Conservation (phyloP, 2,888 invertebrate genomes). For the Caenorhabditis japonica region DNA sequence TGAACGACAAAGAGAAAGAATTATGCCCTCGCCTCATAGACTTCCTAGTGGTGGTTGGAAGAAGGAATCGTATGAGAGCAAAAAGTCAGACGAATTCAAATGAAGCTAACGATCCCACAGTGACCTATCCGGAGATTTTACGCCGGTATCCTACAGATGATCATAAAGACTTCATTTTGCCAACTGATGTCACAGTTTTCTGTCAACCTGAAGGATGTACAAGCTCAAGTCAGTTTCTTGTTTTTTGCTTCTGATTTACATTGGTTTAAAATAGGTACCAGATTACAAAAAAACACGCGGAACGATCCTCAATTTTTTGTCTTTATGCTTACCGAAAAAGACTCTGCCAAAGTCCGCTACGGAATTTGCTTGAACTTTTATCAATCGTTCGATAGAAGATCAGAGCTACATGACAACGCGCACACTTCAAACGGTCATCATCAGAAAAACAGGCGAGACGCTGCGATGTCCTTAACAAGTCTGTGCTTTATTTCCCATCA, state of each 20-base stretch:
- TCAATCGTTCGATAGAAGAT: slow-evolving; percentile 59
- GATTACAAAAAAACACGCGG: slow-evolving; percentile 80
- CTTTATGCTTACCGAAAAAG: slow-evolving; percentile 94
- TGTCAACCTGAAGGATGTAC: slow-evolving; percentile 99
- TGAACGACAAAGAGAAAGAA: slow-evolving; percentile 77
- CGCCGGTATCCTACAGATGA: slow-evolving; percentile 80
- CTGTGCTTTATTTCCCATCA: slow-evolving; percentile 98
- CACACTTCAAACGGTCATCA: too few relatives aligned
- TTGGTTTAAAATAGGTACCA: slow-evolving; percentile 22
- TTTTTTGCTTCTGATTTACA: background rate
- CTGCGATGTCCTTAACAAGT: slow-evolving; percentile 86
- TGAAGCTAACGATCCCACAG: slow-evolving; percentile 27
- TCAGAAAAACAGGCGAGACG: slow-evolving; percentile 45
- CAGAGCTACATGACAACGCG: slow-evolving; percentile 2
- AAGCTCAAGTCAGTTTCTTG: slow-evolving; percentile 78
- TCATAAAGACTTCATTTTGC: slow-evolving; percentile 90
- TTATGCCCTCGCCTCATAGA: slow-evolving; percentile 84
- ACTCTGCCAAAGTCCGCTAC: slow-evolving; percentile 92
- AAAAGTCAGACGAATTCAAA: slow-evolving; percentile 33
- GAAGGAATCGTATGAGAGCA: slow-evolving; percentile 45
- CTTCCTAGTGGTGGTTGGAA: slow-evolving; percentile 95
- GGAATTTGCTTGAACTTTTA: slow-evolving; percentile 97
- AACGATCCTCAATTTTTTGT: slow-evolving; percentile 95
- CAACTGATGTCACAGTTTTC: slow-evolving; percentile 98
- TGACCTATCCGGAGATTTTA: slow-evolving; percentile 66